phyloP scores from a whole-genome alignment of 2,113 vertebrate genomes.

The Petromus typicus region DNA sequence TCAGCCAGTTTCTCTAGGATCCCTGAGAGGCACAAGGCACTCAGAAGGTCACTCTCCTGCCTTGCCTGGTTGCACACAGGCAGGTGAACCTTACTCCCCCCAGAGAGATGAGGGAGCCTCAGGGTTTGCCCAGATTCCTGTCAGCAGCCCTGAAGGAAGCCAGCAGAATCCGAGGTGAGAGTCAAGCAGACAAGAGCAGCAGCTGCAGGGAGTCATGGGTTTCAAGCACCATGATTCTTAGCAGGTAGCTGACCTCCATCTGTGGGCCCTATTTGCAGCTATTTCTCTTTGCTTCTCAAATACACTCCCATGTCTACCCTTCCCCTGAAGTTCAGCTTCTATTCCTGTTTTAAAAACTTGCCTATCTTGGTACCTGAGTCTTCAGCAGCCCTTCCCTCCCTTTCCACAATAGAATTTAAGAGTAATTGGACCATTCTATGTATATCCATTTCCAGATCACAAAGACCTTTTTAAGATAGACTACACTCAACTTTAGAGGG shows the following conservation, averaged over 20 bases:
- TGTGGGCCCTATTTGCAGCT: not conserved
- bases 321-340: not conserved
- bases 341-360: not conserved
- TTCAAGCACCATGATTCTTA: not conserved
- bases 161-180: not conserved
- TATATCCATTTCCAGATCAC: not conserved
- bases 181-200: not conserved
- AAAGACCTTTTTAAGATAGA: not conserved
- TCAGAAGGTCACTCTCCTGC: not conserved
- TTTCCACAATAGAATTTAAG: not conserved
- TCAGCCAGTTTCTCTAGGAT: not conserved
- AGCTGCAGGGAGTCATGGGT: not conserved
- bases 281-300: not conserved
- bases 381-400: not conserved
- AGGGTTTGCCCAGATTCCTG: not conserved
- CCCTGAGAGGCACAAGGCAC: not conserved
- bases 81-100: not conserved
- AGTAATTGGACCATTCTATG: not conserved
- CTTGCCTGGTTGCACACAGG: fast-evolving
- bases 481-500: not conserved
- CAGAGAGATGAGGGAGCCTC: not conserved
- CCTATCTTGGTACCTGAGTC: not conserved
- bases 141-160: not conserved
- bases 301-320: not conserved
- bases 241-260: not conserved